Percentiles rank a stretch among this genome's conserved stretches.
Conservation (phyloP, 2,113 vertebrate species). For the Malurus elegans region DNA sequence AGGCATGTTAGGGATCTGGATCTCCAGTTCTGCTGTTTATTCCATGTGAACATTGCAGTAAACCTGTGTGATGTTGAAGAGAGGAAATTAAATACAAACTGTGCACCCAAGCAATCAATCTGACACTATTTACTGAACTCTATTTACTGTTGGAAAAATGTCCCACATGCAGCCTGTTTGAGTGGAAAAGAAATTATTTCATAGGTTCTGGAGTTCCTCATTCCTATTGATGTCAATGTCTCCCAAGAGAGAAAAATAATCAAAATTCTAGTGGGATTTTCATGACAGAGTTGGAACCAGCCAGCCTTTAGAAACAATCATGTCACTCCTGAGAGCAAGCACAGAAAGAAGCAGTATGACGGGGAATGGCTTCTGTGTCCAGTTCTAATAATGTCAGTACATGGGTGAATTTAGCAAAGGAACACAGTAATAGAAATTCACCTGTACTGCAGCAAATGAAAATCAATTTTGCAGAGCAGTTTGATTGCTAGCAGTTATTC, state of each 20-base stretch:
- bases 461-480: neutral
- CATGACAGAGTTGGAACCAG: neutral
- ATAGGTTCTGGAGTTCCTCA: neutral
- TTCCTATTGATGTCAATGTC: neutral
- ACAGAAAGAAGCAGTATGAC: neutral
- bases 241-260: neutral
- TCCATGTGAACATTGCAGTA: neutral
- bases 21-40: neutral
- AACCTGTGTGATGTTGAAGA: neutral
- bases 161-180: neutral
- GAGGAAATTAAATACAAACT: neutral
- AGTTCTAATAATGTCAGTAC: neutral
- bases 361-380: neutral
- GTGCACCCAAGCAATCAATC: neutral
- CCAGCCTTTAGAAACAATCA: neutral
- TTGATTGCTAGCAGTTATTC: neutral
- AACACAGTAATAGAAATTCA: neutral
- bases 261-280: neutral
- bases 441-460: neutral
- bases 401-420: neutral
- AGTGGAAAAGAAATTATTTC: neutral
- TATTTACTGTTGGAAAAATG: neutral
- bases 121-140: neutral
- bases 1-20: neutral
- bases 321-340: neutral